Conservation (phyloP, 2,888 invertebrate genomes). For the Drosophila quinaria region DNA sequence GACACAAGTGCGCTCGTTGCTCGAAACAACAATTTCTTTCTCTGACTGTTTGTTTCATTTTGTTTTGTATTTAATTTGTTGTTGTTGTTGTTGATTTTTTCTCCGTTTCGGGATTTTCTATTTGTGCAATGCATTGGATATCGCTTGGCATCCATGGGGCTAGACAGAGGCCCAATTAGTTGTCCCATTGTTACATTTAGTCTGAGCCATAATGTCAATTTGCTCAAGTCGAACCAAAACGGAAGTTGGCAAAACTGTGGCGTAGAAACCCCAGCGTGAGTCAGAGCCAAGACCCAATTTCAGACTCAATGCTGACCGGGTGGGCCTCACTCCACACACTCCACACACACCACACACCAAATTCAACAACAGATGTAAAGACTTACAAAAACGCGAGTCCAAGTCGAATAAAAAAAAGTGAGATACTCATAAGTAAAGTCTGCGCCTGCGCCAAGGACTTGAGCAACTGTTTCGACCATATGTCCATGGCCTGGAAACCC, state of each 20-base stretch:
- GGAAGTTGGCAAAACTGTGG: constrained; percentile 73
- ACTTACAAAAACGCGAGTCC: constrained; percentile 58
- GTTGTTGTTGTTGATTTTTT: constrained; percentile 14
- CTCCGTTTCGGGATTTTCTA: constrained; percentile 75
- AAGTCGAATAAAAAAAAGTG: constrained; percentile 13
- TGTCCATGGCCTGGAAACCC: constrained; percentile 73
- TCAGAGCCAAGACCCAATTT: constrained; percentile 22
- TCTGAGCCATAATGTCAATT: constrained; percentile 77
- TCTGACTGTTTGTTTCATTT: constrained; percentile 22
- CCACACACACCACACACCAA: constrained; percentile 3
- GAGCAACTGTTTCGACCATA: constrained; percentile 72
- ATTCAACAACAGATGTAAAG: constrained; percentile 69
- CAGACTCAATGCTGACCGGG: constrained; percentile 52
- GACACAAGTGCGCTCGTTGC: constrained; percentile 67
- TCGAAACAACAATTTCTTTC: constrained; percentile 46
- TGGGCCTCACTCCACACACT: constrained; percentile 55
- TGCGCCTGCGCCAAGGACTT: constrained; percentile 62
- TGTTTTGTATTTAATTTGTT: constrained; percentile 34
- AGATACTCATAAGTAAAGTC: constrained; percentile 15
- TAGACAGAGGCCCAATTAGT: constrained; percentile 73
- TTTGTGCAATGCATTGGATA: constrained; percentile 72
- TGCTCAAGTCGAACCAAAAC: constrained; percentile 69
- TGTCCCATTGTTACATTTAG: constrained; percentile 66
- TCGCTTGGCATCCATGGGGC: constrained; percentile 37
- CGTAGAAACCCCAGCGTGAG: constrained; percentile 56